A percentile compares a stretch with the other conserved stretches of the same genome.
Evolutionary conservation across 92 coral and sea anemone species (phyloP).

Genomic region (Micromussa lordhowensis): DNA sequence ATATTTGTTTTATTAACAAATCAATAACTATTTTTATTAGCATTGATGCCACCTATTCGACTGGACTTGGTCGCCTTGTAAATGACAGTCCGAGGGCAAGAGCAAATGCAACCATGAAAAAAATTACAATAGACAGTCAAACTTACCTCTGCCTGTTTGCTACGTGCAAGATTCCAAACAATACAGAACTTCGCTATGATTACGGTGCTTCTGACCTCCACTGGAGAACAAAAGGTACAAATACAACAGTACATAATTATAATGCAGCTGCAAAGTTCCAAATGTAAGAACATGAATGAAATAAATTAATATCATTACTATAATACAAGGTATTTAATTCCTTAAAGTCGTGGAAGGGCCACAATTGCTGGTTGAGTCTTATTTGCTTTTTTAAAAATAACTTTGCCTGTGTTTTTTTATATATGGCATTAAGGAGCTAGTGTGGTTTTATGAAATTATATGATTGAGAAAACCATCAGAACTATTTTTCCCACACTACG

Average conservation of each 20-base stretch:
- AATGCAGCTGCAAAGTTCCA: not conserved
- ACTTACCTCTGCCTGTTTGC: conserved; percentile 43
- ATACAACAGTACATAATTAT: too few relatives aligned
- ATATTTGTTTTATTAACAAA: not conserved
- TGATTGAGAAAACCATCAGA: conserved; percentile 3
- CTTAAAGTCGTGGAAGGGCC: not conserved
- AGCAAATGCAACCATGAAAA: conserved; percentile 33
- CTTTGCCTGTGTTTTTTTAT: not conserved
- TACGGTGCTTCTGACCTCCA: not conserved
- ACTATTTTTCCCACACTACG: not conserved
- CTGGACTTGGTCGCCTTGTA: conserved; percentile 46
- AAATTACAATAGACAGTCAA: not conserved
- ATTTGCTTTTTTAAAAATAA: not conserved
- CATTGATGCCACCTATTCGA: conserved; percentile 39
- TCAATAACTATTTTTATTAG: conserved; percentile 11
- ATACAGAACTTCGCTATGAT: not conserved
- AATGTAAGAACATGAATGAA: not conserved
- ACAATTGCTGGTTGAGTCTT: conserved; percentile 13
- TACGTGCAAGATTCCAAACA: not conserved
- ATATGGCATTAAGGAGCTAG: conserved; percentile 1
- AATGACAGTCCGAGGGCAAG: conserved; percentile 40
- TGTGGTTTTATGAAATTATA: conserved; percentile 4
- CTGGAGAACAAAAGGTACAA: conserved; percentile 41
- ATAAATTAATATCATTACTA: conserved; percentile 6
- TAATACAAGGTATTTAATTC: not conserved